These are phyloP conservation scores for Enteromius paludinosus DNA, from an alignment of 2,797 vertebrate genomes.

Conservation along the genomic window DNA sequence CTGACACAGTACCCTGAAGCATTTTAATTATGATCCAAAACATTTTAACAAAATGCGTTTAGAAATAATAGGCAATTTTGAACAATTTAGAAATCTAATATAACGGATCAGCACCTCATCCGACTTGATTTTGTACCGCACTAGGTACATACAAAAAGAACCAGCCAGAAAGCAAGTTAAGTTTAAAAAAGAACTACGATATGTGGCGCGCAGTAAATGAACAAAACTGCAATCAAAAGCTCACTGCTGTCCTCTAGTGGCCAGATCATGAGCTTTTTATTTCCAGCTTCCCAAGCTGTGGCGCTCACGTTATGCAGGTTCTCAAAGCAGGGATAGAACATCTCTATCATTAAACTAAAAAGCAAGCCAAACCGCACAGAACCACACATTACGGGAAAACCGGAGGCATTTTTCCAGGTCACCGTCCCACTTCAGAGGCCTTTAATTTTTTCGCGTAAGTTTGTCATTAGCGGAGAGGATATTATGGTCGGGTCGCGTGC, in stretches of 20 bases:
- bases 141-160: not conserved
- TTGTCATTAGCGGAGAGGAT: conserved; percentile 71
- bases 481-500: conserved; percentile 62
- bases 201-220: not conserved
- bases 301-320: conserved; percentile 43
- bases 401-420: conserved; percentile 69
- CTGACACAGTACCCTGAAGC: not conserved
- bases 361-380: conserved; percentile 62
- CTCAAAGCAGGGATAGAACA: conserved; percentile 56
- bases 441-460: conserved; percentile 59
- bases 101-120: not conserved
- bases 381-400: conserved; percentile 68
- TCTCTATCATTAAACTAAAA: conserved; percentile 65
- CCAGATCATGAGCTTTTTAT: not conserved
- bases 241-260: conserved; percentile 72
- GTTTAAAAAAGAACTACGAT: too few species aligned
- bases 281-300: conserved; percentile 6
- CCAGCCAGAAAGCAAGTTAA: not conserved
- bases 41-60: not conserved
- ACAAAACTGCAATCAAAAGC: conserved; percentile 2
- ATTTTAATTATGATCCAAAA: conserved; percentile 1
- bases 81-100: conserved; percentile 11
- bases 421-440: conserved; percentile 71
- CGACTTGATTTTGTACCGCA: not conserved
- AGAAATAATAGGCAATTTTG: conserved; percentile 24